These are phyloP conservation scores for Scaptomyza tumidula DNA, from an alignment of 2,888 invertebrate species.

Conservation along the genomic window DNA sequence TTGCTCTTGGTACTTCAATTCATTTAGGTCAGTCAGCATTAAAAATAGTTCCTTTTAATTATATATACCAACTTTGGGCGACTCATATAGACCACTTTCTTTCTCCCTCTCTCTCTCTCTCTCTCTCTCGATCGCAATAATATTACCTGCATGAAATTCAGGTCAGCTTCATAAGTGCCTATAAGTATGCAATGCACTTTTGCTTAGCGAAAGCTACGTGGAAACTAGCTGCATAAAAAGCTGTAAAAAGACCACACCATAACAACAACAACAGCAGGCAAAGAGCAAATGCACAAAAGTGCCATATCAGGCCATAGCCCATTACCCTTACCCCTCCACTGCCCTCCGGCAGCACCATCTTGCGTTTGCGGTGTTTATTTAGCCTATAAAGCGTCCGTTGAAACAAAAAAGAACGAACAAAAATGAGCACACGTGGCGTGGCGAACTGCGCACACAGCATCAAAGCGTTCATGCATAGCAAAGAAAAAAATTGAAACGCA, in stretches of 20 bases:
- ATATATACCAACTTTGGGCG: slow-evolving; percentile 11
- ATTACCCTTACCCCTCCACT: slow-evolving; percentile 2
- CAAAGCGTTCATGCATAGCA: slow-evolving; percentile 69
- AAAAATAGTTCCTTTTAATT: slow-evolving; percentile 18
- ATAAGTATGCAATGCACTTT: slow-evolving; percentile 75
- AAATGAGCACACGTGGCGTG: slow-evolving; percentile 61
- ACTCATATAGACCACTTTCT: slow-evolving; percentile 11
- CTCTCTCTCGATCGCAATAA: slow-evolving; percentile 35
- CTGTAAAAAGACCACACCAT: slow-evolving; percentile 19
- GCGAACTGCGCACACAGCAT: slow-evolving; percentile 57
- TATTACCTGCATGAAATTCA: slow-evolving; percentile 60
- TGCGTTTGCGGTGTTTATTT: slow-evolving; percentile 73
- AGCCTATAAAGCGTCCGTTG: slow-evolving; percentile 75
- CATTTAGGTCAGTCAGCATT: slow-evolving; percentile 45
- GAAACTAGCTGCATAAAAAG: slow-evolving; percentile 19
- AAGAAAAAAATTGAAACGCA: slow-evolving; percentile 2
- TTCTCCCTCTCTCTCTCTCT: neutral
- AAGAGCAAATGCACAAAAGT: slow-evolving; percentile 67
- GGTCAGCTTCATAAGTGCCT: slow-evolving; percentile 75
- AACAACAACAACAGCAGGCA: slow-evolving; percentile 52
- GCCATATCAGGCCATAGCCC: slow-evolving; percentile 63
- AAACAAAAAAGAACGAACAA: slow-evolving; percentile 33
- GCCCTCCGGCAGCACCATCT: neutral
- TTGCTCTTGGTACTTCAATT: slow-evolving; percentile 23
- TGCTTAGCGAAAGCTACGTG: slow-evolving; percentile 20